Evolutionary conservation across 2,888 invertebrate genomes (phyloP).

Genomic region (Drosophila rellima): DNA sequence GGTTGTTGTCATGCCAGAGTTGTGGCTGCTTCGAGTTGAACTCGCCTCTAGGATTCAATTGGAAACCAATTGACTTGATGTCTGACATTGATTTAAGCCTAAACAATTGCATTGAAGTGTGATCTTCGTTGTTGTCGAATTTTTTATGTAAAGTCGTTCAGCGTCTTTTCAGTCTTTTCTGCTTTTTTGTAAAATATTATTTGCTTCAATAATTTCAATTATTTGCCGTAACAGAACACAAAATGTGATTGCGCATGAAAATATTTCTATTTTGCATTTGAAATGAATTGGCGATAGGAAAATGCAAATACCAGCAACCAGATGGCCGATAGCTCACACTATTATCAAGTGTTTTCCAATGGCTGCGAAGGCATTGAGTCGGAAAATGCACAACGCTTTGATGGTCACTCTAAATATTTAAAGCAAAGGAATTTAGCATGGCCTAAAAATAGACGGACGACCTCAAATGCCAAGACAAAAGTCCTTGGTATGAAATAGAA

Average conservation of each 20-base stretch:
- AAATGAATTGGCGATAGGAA: conserved; percentile 25
- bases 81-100: conserved; percentile 34
- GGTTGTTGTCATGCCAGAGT: conserved; percentile 8
- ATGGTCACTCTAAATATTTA: conserved; percentile 17
- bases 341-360: conserved; percentile 12
- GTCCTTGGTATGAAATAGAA: not conserved
- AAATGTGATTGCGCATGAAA: conserved; percentile 22
- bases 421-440: conserved; percentile 16
- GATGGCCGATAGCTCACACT: too few species aligned
- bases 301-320: conserved; percentile 36
- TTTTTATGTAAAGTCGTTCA: conserved; percentile 4
- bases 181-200: not conserved
- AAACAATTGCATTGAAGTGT: conserved; percentile 27
- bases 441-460: conserved; percentile 22
- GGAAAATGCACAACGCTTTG: conserved; percentile 41
- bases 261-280: conserved; percentile 31
- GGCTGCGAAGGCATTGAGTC: conserved; percentile 23
- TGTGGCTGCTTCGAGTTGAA: conserved; percentile 22
- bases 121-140: conserved; percentile 1
- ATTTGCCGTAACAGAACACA: conserved; percentile 14
- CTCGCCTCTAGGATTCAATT: conserved; percentile 38
- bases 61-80: conserved; percentile 54
- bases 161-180: not conserved
- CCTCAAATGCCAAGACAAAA: conserved; percentile 5
- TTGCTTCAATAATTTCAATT: conserved; percentile 27